phyloP scores from a whole-genome alignment of 2,797 vertebrate genomes.

The Microctenopoma steveboyesi region DNA sequence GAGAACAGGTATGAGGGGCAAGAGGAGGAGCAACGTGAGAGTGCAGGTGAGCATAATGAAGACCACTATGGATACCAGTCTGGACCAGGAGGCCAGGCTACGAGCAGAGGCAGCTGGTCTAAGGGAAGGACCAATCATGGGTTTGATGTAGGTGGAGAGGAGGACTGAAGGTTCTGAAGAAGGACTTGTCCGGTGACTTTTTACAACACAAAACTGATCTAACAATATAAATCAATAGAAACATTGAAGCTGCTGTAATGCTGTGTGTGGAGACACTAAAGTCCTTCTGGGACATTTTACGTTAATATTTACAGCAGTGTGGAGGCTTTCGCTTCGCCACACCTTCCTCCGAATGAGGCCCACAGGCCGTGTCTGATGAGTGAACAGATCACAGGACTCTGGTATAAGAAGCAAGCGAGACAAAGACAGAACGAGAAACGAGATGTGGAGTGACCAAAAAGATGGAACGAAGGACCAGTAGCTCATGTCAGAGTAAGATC shows the following conservation, averaged over 20 bases:
- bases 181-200: neutral
- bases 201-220: neutral
- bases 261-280: neutral
- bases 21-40: slow-evolving; percentile 24
- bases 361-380: too few species aligned
- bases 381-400: too few species aligned
- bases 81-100: slow-evolving; percentile 76
- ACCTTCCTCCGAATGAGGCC: too few species aligned
- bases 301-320: neutral
- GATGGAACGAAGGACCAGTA: too few species aligned
- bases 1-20: slow-evolving; percentile 30
- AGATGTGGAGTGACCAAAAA: too few species aligned
- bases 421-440: too few species aligned
- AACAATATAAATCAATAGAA: neutral
- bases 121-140: slow-evolving; percentile 71
- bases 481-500: too few species aligned
- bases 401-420: too few species aligned
- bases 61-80: slow-evolving; percentile 73
- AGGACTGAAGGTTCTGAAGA: slow-evolving; percentile 57
- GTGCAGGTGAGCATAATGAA: slow-evolving; percentile 21
- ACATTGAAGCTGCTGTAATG: rapidly evolving
- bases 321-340: neutral
- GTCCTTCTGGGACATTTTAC: neutral
- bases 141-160: slow-evolving; percentile 61
- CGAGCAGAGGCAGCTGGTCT: slow-evolving; percentile 75